Base-by-base conservation (phyloP, 2,797 vertebrate genomes). In the Prunella strophiata region DNA sequence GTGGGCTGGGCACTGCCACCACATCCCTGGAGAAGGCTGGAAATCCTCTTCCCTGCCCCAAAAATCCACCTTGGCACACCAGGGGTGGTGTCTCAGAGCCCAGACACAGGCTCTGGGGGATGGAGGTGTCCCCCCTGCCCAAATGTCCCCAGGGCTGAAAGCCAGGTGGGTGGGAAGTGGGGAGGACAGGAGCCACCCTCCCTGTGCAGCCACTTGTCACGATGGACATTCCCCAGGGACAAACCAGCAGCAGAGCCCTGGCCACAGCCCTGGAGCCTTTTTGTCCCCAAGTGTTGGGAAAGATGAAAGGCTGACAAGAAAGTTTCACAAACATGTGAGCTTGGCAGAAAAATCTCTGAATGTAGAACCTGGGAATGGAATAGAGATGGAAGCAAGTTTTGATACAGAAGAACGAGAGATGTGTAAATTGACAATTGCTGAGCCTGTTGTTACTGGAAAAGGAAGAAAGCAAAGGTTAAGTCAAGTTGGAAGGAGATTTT, bases 241-340 rank as follows among this genome's bases (percentile, higher is more conserved):
- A 40, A n/a, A 26, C 2, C 12, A 14, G 11, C 6, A 32, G 67
- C 43, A 67, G n/a, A 77, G 52, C 40, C 40, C n/a, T 34, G 79
- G 18, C 8, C 20, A 45, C 26, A 4, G 9, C 1, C 0, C 29
- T 25, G 0, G 0, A 52, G 26, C 50, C 1, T 0, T 11, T 52
- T 15, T 67, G 50, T 65, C 58, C 58, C 54, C 16, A 34, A 34
- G 34, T 34, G 22, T 26, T 48, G 50, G 45, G 7, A 54, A 86
- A 51, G 54, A 7, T 57, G n/a, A 23, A 57, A 57, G n/a, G 11
- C 16, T 10, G 21, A 23, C n/a, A 57, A 14, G 7, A 16, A 34
- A 57, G n/a, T 34, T 1, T 25, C 55, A 57, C 10, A 57, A n/a
- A 16, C 16, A 34, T 23, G 3, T 23, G 22, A 23, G 54, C 55